A percentile compares a stretch with the other conserved stretches of the same genome.
Evolutionary conservation across 2,888 invertebrate genomes (phyloP).

Genomic region (Cheilosia soror): DNA sequence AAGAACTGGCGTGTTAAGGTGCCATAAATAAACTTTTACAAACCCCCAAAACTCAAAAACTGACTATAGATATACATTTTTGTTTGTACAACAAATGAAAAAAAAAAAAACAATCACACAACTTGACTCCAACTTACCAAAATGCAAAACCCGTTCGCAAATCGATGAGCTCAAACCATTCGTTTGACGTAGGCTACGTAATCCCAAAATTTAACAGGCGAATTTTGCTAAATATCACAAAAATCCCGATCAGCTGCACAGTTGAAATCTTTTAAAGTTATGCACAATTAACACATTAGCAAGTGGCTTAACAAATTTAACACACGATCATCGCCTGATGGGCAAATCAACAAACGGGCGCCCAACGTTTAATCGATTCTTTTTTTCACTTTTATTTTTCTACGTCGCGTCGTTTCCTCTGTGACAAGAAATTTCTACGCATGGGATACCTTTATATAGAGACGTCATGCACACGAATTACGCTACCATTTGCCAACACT

Average conservation of each 20-base stretch:
- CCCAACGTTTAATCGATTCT: constrained; percentile 44
- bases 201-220: constrained; percentile 51
- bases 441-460: constrained; percentile 10
- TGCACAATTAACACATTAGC: constrained; percentile 45
- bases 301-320: constrained; percentile 43
- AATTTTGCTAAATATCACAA: constrained; percentile 30
- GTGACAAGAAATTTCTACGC: constrained; percentile 25
- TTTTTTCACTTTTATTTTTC: background rate
- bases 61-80: constrained; percentile 2
- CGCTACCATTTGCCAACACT: constrained; percentile 37
- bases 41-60: constrained; percentile 29
- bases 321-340: constrained; percentile 27
- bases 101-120: constrained; percentile 14
- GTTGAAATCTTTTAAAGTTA: constrained; percentile 14
- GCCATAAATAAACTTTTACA: constrained; percentile 29
- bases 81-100: constrained; percentile 12
- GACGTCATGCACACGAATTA: constrained; percentile 3
- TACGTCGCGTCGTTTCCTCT: constrained; percentile 4
- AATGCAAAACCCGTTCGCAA: constrained; percentile 61
- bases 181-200: constrained; percentile 37
- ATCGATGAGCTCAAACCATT: constrained; percentile 56
- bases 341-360: constrained; percentile 23
- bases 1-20: constrained; percentile 23
- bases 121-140: constrained; percentile 54
- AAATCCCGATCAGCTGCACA: constrained; percentile 5